phyloP scores from a whole-genome alignment of 2,797 vertebrate genomes.

The Philypnodon macrostomus region DNA sequence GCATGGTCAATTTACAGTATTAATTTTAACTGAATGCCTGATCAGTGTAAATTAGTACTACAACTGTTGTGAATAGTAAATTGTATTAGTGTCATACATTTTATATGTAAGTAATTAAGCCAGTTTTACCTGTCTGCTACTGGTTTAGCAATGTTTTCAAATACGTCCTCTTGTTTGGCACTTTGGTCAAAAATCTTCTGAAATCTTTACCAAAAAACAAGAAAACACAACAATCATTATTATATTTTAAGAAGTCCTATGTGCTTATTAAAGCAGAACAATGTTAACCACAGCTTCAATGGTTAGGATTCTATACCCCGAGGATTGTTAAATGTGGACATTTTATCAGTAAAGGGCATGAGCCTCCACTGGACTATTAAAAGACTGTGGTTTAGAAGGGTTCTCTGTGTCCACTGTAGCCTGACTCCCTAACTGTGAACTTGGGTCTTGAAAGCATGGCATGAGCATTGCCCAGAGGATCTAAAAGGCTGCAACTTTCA shows the following conservation, averaged over 20 bases:
- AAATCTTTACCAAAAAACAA: conserved; percentile 79
- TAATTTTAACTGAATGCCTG: no score
- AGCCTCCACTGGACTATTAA: conserved; percentile 66
- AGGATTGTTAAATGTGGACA: conserved; percentile 66
- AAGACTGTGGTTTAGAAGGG: conserved; percentile 64
- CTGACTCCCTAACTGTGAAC: conserved; percentile 66
- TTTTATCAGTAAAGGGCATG: conserved; percentile 66
- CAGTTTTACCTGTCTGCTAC: conserved; percentile 90
- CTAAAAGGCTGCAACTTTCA: conserved; percentile 54
- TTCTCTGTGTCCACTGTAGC: conserved; percentile 59
- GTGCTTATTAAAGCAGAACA: conserved; percentile 18
- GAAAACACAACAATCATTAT: conserved; percentile 1
- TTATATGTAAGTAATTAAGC: neutral
- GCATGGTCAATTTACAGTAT: conserved; percentile 46
- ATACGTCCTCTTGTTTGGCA: conserved; percentile 89
- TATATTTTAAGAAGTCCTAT: conserved; percentile 4
- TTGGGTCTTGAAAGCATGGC: conserved; percentile 63
- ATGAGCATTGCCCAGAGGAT: conserved; percentile 55
- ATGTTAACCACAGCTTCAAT: conserved; percentile 20
- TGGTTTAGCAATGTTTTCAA: conserved; percentile 89
- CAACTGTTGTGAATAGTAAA: no score
- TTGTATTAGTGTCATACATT: neutral
- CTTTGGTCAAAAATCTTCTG: conserved; percentile 91
- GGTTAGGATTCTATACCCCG: conserved; percentile 34
- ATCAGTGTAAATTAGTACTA: no score